Conservation (phyloP, 2,888 invertebrate species). For the Lordiphosa andalusiaca region DNA sequence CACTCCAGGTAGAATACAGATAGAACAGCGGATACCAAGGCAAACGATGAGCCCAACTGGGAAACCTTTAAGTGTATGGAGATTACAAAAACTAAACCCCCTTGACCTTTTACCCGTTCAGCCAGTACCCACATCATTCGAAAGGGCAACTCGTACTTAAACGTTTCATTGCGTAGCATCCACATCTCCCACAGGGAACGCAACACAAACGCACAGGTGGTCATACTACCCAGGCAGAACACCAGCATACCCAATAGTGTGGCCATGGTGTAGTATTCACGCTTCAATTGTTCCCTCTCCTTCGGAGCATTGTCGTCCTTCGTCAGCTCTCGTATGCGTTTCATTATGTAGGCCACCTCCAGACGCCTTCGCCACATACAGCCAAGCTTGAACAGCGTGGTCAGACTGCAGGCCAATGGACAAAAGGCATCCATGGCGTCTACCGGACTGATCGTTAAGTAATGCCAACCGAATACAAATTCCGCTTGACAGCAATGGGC, state of each 20-base stretch:
- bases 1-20: slow-evolving; percentile 56
- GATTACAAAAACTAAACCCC: too few relatives aligned
- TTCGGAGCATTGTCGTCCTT: slow-evolving; percentile 25
- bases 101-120: too few relatives aligned
- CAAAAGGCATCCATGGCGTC: slow-evolving; percentile 69
- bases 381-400: slow-evolving; percentile 55
- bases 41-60: slow-evolving; percentile 41
- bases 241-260: slow-evolving; percentile 52
- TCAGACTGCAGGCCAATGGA: slow-evolving; percentile 58
- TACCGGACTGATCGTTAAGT: slow-evolving; percentile 35
- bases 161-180: slow-evolving; percentile 29
- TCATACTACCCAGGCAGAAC: slow-evolving; percentile 50
- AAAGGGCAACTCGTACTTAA: slow-evolving; percentile 62
- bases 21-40: slow-evolving; percentile 55
- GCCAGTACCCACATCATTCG: slow-evolving; percentile 48
- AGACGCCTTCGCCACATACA: slow-evolving; percentile 54
- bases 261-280: slow-evolving; percentile 36
- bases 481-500: slow-evolving; percentile 65
- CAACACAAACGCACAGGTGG: slow-evolving; percentile 57
- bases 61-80: slow-evolving; percentile 32
- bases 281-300: slow-evolving; percentile 17
- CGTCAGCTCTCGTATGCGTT: slow-evolving; percentile 42
- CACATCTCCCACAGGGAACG: slow-evolving; percentile 60
- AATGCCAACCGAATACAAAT: slow-evolving; percentile 52
- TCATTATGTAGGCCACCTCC: slow-evolving; percentile 46